phyloP scores from a whole-genome alignment of 2,113 vertebrate species.

The Pygoscelis adeliae region DNA sequence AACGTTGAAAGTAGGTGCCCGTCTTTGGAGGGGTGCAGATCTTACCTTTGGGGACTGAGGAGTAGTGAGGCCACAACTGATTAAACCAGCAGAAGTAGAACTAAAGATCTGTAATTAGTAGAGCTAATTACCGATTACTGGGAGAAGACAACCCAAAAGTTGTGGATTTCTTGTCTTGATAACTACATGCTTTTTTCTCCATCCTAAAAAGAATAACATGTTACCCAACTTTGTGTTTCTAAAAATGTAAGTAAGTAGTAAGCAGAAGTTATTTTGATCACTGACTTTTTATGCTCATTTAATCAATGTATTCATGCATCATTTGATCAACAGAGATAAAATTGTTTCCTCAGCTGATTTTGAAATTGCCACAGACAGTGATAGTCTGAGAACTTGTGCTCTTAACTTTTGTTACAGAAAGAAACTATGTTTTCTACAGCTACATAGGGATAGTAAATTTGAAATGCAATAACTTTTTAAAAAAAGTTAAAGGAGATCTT shows the following conservation, averaged over 20 bases:
- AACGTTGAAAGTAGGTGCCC: neutral
- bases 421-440: neutral
- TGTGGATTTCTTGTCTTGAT: neutral
- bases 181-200: neutral
- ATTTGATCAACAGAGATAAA: neutral
- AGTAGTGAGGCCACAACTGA: neutral
- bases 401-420: neutral
- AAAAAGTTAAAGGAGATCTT: neutral
- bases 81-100: neutral
- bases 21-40: neutral
- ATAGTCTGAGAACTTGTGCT: neutral
- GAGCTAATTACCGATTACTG: accelerated
- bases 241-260: neutral
- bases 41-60: neutral
- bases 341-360: neutral
- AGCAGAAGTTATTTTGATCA: neutral
- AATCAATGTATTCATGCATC: neutral
- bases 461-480: neutral
- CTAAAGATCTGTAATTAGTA: neutral
- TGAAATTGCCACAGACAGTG: neutral
- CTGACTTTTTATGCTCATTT: neutral
- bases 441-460: neutral
- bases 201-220: neutral
- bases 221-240: neutral
- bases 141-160: neutral